Evolutionary conservation across 2,888 invertebrate genomes (phyloP), one percentile per base, ranked within the genome.

Genomic region (Rapana venosa): DNA sequence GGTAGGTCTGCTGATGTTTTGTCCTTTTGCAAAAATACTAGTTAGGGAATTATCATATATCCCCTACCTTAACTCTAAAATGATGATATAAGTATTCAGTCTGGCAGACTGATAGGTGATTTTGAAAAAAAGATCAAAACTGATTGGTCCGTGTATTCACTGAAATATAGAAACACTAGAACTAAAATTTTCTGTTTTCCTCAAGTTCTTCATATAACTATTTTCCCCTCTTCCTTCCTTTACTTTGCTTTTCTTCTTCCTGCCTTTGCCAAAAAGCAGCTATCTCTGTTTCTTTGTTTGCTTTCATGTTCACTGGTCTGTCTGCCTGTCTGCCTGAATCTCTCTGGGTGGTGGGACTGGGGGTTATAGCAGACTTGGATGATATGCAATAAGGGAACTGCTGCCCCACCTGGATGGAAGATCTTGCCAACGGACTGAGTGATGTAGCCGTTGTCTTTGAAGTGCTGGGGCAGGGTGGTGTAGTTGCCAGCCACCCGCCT

Each of bases 361-460:
- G 4, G 47, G 47, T 47, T 5, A 47, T 8, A 47, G 13, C 8
- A 66, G 20, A 6, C 66, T 11, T 32, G 81, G 36, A 1, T 35
- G 17, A 79, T 35, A 32, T 22, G 22, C 47, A 61, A 11, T 61
- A 61, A 61, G 11, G 17, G 61, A 61, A 17, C 26, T 32, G 20
- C 83, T 74, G 26, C 15, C n/a, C 47, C 91, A 97, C 97, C 97
- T 66, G 98, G 98, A 96, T 98, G 98, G 95, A 98, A 98, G 2
- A 98, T 97, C 97, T 98, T 98, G 79, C 98, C 98, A 35, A 98
- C 96, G 0, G 98, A 98, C 93, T 97, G 97, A 0, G 98, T 98
- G 85, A 97, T 96, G 94, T 98, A 98, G 8, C 98, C 98, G 94
- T 97, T 97, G 92, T 97, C 97, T 96, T 98, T 98, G 93, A 98